phyloP scores from a whole-genome alignment of 2,113 vertebrate genomes.

The Sturnus vulgaris region DNA sequence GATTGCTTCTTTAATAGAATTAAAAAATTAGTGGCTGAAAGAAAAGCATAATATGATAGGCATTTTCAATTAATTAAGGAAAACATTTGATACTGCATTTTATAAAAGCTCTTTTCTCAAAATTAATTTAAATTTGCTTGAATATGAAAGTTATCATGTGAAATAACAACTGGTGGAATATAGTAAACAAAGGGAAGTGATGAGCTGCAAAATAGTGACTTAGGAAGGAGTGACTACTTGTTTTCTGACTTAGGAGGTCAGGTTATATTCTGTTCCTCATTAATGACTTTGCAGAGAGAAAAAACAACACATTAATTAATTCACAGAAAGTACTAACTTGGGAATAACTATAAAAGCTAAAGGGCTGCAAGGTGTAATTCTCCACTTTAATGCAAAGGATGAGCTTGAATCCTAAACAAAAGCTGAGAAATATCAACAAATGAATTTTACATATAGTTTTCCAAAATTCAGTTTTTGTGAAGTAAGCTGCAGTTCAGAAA shows the following conservation, averaged over 20 bases:
- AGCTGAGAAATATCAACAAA: background rate
- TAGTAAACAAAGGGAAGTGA: slow-evolving; percentile 18
- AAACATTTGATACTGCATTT: background rate
- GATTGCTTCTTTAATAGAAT: slow-evolving; percentile 18
- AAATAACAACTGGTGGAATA: background rate
- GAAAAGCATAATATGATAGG: background rate
- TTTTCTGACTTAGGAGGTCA: background rate
- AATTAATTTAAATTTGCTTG: slow-evolving; percentile 39
- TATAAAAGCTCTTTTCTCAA: slow-evolving; percentile 2
- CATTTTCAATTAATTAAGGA: slow-evolving; percentile 23
- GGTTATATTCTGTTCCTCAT: background rate
- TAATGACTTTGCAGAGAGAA: background rate
- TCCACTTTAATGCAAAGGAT: background rate
- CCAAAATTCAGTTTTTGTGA: background rate
- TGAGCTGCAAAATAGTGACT: background rate
- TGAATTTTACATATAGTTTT: background rate
- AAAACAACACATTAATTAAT: background rate
- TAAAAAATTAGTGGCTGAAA: slow-evolving; percentile 11
- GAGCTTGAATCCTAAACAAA: background rate
- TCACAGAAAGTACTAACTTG: background rate
- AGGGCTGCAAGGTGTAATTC: background rate
- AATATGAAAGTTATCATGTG: background rate
- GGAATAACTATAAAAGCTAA: background rate
- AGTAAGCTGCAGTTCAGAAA: background rate
- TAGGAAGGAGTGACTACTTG: background rate